Conservation (phyloP, 64 coral and sea anemone species). For the Pocillopora damicornis region DNA sequence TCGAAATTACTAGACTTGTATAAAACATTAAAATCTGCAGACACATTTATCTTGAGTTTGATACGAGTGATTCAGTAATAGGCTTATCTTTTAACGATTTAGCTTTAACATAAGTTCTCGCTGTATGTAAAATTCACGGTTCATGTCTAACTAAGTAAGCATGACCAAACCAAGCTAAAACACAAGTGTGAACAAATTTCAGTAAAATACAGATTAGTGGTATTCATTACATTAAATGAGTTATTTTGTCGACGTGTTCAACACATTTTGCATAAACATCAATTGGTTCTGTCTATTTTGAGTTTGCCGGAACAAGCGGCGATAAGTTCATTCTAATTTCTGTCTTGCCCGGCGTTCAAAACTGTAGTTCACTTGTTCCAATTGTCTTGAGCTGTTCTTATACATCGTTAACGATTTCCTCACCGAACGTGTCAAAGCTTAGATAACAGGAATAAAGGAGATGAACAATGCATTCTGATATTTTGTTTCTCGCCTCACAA, state of each 20-base stretch:
- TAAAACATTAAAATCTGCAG: neutral
- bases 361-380: neutral
- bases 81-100: neutral
- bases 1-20: neutral
- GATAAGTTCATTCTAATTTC: neutral
- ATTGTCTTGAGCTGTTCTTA: neutral
- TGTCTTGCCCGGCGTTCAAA: neutral
- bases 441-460: neutral
- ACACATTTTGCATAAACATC: constrained; percentile 20
- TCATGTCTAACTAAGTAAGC: neutral
- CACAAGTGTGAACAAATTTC: neutral
- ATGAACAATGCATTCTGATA: neutral
- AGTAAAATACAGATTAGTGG: constrained; percentile 9
- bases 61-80: neutral
- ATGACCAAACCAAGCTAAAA: neutral
- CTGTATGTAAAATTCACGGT: neutral
- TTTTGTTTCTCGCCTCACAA: neutral
- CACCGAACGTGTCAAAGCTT: neutral
- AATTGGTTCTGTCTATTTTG: neutral
- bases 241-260: neutral
- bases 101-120: neutral
- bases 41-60: neutral
- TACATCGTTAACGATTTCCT: neutral
- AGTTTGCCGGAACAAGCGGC: neutral
- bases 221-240: neutral